Percentiles rank a stretch among this genome's conserved stretches.
Evolutionary conservation across 2,797 vertebrate genomes (phyloP).

Genomic region (Apodemus agrarius): DNA sequence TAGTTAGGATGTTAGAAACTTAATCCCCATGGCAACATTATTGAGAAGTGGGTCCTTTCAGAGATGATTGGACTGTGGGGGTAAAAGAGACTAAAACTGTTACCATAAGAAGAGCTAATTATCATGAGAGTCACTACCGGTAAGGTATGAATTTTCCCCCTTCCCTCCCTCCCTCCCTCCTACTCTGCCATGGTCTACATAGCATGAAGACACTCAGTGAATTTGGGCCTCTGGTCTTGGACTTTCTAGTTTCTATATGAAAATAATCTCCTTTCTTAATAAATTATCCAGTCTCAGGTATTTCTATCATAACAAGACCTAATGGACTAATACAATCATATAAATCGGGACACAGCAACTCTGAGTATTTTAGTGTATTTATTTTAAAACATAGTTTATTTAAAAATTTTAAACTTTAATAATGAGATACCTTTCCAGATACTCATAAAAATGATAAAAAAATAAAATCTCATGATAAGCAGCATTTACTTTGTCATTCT

Average conservation of each 20-base stretch:
- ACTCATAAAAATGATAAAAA: conserved; percentile 27
- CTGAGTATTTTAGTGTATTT: conserved; percentile 1
- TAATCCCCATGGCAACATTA: not conserved
- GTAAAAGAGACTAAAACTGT: not conserved
- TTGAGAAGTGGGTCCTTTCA: not conserved
- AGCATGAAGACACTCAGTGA: not conserved
- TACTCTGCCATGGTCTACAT: not conserved
- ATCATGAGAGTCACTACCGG: not conserved
- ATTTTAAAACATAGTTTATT: conserved; percentile 33
- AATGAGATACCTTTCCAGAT: not conserved
- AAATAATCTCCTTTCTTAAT: not conserved
- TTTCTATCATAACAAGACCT: not conserved
- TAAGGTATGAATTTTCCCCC: not conserved
- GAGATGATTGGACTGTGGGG: not conserved
- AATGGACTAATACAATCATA: not conserved
- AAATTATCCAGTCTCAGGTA: not conserved
- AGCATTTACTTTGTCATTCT: conserved; percentile 54
- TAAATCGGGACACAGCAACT: conserved; percentile 46
- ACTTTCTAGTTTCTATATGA: not conserved
- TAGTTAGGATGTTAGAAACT: not conserved
- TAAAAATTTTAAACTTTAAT: conserved; percentile 45
- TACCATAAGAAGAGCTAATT: too few relatives aligned
- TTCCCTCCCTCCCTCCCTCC: not conserved
- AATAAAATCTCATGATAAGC: conserved; percentile 13
- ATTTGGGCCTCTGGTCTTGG: not conserved